These are phyloP conservation scores for Metopolophium dirhodum DNA, from an alignment of 1,140 invertebrate species.

Conservation along the genomic window DNA sequence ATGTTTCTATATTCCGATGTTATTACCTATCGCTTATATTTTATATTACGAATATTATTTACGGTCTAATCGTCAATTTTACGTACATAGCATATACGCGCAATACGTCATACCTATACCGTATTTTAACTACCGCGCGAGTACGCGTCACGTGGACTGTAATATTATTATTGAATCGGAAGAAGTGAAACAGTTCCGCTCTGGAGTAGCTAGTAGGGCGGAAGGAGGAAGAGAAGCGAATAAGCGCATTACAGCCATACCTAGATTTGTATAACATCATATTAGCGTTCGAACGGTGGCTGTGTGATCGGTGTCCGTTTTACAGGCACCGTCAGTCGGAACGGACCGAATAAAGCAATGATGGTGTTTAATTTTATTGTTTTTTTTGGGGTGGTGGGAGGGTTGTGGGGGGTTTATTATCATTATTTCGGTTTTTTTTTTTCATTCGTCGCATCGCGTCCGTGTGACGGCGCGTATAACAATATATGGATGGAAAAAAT, in stretches of 20 bases:
- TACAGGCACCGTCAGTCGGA: conserved; percentile 45
- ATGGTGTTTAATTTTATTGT: conserved; percentile 33
- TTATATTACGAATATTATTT: conserved; percentile 14
- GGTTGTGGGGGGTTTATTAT: not conserved
- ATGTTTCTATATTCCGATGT: not conserved
- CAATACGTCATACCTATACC: not conserved
- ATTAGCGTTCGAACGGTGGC: not conserved
- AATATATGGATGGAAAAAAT: conserved; percentile 17
- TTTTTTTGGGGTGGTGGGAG: not conserved
- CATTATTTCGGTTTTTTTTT: not conserved
- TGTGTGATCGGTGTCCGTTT: conserved; percentile 28
- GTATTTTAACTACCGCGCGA: not conserved
- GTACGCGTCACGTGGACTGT: not conserved
- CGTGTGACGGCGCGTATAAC: conserved; percentile 1
- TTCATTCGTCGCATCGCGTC: not conserved
- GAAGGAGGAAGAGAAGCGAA: not conserved
- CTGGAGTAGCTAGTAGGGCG: too few species aligned
- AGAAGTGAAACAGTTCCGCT: conserved; percentile 16
- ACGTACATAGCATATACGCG: not conserved
- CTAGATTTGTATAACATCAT: not conserved
- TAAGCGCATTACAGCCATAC: not conserved
- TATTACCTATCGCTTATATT: not conserved
- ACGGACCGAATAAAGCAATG: conserved; percentile 53
- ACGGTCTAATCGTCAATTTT: conserved; percentile 35
- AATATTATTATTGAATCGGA: not conserved